Base-by-base conservation (phyloP, 2,797 vertebrate genomes). In the Dromococcyx pavoninus region DNA sequence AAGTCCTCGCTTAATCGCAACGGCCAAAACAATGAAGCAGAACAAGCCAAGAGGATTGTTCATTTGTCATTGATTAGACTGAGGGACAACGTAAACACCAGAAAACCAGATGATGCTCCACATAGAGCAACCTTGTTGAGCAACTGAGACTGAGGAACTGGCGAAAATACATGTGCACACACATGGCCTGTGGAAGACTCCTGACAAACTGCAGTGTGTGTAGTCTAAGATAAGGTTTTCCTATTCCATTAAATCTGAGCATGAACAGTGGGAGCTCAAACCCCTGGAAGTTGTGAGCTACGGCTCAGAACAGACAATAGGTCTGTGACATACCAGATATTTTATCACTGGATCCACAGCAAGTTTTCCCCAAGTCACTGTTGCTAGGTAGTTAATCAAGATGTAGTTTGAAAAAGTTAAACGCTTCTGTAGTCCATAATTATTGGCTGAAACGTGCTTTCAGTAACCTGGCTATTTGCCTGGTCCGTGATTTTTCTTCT, bases 381-480 rank as follows among this genome's bases (percentile, higher is more conserved):
- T 93, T 95, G 73, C 94, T 94, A 88, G 86, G 80, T 84, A 89
- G 92, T 90, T 87, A 66, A 87, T 79, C 43, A 91, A 93, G 88
- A 91, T 7, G 12, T n/a, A 89, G 22, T 11, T 74, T 77, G 67
- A 90, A 93, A 87, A 79, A 76, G 32, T 78, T 70, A 58, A 73
- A 41, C 41, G 13, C 81, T 69, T 84, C 86, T 58, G 10, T 39
- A 86, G 74, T 33, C 87, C 61, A n/a, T 41, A 66, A 76, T 66
- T 82, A 81, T 27, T 89, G 80, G 77, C 60, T 76, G 84, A 90
- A 94, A 64, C 3, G 3, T 46, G 30, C 46, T 92, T 93, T 67
- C 64, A 64, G 58, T 88, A 91, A 93, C 53, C 80, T 93, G 94
- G 90, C 67, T 91, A 62, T 76, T 78, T 94, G 83, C 93, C 93